These are phyloP conservation scores for Cirrhinus molitorella DNA, from an alignment of 2,797 vertebrate genomes.

Conservation along the genomic window DNA sequence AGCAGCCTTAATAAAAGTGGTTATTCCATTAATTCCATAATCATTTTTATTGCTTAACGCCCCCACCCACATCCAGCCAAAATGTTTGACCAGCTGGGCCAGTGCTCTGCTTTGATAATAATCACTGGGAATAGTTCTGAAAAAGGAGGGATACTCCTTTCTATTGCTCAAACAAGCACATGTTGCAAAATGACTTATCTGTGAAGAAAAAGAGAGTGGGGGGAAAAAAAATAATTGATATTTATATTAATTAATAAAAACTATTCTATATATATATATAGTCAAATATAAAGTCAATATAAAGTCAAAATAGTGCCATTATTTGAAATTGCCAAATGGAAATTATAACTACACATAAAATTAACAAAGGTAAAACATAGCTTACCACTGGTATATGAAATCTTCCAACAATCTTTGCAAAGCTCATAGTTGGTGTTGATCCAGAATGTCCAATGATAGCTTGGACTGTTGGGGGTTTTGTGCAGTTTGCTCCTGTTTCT, in stretches of 20 bases:
- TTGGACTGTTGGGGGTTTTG: conserved; percentile 68
- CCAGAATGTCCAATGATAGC: conserved; percentile 82
- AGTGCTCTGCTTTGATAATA: conserved; percentile 80
- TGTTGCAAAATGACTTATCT: conserved; percentile 83
- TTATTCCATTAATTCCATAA: conserved; percentile 77
- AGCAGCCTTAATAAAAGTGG: conserved; percentile 72
- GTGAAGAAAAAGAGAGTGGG: conserved; percentile 14
- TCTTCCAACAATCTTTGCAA: conserved; percentile 74
- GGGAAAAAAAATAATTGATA: no score
- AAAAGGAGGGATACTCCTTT: conserved; percentile 78
- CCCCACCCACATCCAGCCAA: conserved; percentile 83
- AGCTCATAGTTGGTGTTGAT: conserved; percentile 79
- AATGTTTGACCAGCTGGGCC: conserved; percentile 76
- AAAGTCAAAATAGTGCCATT: background rate
- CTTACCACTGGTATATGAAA: conserved; percentile 82
- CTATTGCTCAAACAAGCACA: conserved; percentile 81
- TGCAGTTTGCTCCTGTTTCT: conserved; percentile 66
- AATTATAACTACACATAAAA: background rate
- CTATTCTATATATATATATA: no score
- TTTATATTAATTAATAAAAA: no score
- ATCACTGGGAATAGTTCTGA: conserved; percentile 82
- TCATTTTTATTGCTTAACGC: conserved; percentile 75
- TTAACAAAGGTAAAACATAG: background rate
- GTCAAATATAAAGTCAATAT: no score
- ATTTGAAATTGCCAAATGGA: background rate